phyloP scores from a whole-genome alignment of 2,888 invertebrate genomes.

The Bombylius discolor region DNA sequence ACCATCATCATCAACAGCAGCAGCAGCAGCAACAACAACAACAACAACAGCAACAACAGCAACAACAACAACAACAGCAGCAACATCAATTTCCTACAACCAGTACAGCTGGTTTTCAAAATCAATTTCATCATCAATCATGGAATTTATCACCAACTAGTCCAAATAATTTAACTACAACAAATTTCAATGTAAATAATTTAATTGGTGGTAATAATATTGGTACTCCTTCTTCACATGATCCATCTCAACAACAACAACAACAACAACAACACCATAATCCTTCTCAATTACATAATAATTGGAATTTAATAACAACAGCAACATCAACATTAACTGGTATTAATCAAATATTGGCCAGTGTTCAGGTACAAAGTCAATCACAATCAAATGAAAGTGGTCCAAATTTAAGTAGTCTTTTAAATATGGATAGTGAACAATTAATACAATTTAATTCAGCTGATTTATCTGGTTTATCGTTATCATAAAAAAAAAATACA shows the following conservation, averaged over 20 bases:
- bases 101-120: too few relatives aligned
- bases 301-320: conserved; percentile 7
- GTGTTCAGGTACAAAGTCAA: background rate
- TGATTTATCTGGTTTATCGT: conserved; percentile 40
- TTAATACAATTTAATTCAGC: conserved; percentile 39
- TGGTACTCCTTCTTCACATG: background rate
- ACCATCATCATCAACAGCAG: conserved; percentile 12
- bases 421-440: conserved; percentile 39
- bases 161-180: conserved; percentile 12
- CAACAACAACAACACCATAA: conserved; percentile 15
- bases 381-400: conserved; percentile 11
- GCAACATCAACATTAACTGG: conserved; percentile 1
- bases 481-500: conserved; percentile 20
- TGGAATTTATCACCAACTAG: conserved; percentile 10
- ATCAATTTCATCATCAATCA: too few relatives aligned
- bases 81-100: background rate
- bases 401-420: conserved; percentile 31
- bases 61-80: conserved; percentile 10
- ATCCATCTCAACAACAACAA: background rate
- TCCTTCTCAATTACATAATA: conserved; percentile 12
- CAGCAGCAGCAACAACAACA: conserved; percentile 17
- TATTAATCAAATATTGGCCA: conserved; percentile 2
- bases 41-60: conserved; percentile 16
- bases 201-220: background rate
- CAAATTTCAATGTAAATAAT: conserved; percentile 5